These are phyloP conservation scores for Drosophila dives DNA, from an alignment of 2,888 invertebrate genomes.

Conservation along the genomic window DNA sequence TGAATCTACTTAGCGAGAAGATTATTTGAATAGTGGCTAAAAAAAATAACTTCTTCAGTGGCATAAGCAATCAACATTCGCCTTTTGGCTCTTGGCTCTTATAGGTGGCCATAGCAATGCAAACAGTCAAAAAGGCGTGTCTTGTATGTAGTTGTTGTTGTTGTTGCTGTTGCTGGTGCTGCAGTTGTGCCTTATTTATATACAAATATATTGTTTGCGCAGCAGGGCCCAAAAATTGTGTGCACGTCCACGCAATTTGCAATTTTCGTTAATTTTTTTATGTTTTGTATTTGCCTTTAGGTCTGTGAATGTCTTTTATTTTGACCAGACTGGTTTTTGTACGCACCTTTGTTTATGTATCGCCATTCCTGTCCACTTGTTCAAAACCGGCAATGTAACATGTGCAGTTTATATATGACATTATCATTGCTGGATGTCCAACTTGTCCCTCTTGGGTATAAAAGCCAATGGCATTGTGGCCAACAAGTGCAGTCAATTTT, in stretches of 20 bases:
- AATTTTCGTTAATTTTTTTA: conserved; percentile 38
- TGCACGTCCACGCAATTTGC: conserved; percentile 40
- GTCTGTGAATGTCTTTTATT: conserved; percentile 11
- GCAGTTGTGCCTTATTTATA: conserved; percentile 15
- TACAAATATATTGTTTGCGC: conserved; percentile 41
- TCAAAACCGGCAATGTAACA: conserved; percentile 49
- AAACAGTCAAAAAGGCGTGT: conserved; percentile 33
- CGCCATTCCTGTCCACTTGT: conserved; percentile 52
- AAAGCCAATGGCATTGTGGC: conserved; percentile 56
- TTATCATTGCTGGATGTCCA: conserved; percentile 58
- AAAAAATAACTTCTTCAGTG: conserved; percentile 56
- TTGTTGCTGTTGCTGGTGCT: conserved; percentile 6
- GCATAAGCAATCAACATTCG: conserved; percentile 33
- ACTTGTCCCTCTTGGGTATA: conserved; percentile 60
- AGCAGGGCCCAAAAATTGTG: conserved; percentile 34
- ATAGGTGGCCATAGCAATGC: conserved; percentile 31
- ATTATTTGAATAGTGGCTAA: conserved; percentile 48
- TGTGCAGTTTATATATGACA: conserved; percentile 71
- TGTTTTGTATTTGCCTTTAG: background rate
- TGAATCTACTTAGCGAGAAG: conserved; percentile 11
- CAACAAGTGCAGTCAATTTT: conserved; percentile 73
- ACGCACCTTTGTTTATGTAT: conserved; percentile 63
- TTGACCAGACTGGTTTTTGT: conserved; percentile 56
- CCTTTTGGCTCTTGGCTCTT: conserved; percentile 6
- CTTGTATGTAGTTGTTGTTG: conserved; percentile 5